A percentile compares a stretch with the other conserved stretches of the same genome.
phyloP scores from a whole-genome alignment of 2,888 invertebrate genomes.

The Caenorhabditis sp. region DNA sequence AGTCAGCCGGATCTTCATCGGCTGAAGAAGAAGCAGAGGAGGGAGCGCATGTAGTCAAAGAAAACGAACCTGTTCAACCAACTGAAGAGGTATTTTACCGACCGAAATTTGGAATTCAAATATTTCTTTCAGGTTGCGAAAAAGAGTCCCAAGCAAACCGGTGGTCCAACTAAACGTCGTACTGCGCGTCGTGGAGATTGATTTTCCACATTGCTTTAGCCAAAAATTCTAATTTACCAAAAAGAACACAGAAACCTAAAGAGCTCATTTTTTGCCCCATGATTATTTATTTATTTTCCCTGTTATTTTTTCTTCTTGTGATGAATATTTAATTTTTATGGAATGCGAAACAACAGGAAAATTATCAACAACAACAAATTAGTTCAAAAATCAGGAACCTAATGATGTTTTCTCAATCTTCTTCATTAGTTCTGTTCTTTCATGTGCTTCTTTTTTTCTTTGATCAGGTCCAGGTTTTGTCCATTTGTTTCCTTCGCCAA shows the following conservation, averaged over 20 bases:
- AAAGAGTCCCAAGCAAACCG: constrained; percentile 23
- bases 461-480: constrained; percentile 28
- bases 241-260: not conserved
- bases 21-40: constrained; percentile 6
- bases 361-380: not conserved
- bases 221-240: too few relatives aligned
- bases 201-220: not conserved
- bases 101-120: too few relatives aligned
- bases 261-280: not conserved
- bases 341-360: not conserved
- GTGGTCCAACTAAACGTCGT: constrained; percentile 24
- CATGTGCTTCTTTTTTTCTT: constrained; percentile 16
- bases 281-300: not conserved
- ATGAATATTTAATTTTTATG: not conserved
- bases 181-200: constrained; percentile 33
- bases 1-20: constrained; percentile 9
- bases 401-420: constrained; percentile 11
- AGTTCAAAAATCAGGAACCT: not conserved
- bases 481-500: constrained; percentile 29
- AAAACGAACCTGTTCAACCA: constrained; percentile 35
- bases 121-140: constrained; percentile 15
- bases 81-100: constrained; percentile 23
- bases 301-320: not conserved
- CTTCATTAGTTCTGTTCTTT: constrained; percentile 18
- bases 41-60: constrained; percentile 14